A percentile compares a stretch with the other conserved stretches of the same genome.
phyloP scores from a whole-genome alignment of 2,888 invertebrate species.

The Philonicus albiceps region DNA sequence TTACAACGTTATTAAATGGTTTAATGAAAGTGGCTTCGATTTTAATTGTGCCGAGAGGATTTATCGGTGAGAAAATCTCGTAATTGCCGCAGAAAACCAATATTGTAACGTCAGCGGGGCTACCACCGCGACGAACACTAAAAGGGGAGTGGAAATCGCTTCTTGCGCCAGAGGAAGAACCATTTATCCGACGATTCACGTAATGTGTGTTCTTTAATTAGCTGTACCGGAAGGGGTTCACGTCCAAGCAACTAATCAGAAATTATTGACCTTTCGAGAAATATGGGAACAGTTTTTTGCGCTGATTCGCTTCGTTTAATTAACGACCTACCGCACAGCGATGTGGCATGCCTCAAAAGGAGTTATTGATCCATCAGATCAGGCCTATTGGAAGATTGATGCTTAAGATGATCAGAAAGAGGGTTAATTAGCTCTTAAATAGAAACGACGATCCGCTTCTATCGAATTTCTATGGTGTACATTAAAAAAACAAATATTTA shows the following conservation, averaged over 20 bases:
- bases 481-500: neutral
- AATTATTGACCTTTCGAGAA: conserved; percentile 29
- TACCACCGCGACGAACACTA: neutral
- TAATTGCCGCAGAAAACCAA: conserved; percentile 45
- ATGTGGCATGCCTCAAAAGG: neutral
- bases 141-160: conserved; percentile 17
- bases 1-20: conserved; percentile 48
- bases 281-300: conserved; percentile 27
- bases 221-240: conserved; percentile 22
- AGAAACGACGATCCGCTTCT: neutral
- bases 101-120: conserved; percentile 33
- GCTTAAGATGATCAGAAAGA: neutral
- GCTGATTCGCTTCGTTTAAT: neutral
- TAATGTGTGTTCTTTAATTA: conserved; percentile 37
- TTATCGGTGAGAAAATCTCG: conserved; percentile 49
- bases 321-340: conserved; percentile 23
- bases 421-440: neutral
- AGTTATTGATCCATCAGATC: neutral
- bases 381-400: neutral
- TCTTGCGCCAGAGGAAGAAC: conserved; percentile 5
- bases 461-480: neutral
- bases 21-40: conserved; percentile 47
- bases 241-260: conserved; percentile 8
- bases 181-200: conserved; percentile 1
- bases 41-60: conserved; percentile 46